phyloP scores from a whole-genome alignment of 35 echinoderm and acorn worm species.

The Diadema setosum region DNA sequence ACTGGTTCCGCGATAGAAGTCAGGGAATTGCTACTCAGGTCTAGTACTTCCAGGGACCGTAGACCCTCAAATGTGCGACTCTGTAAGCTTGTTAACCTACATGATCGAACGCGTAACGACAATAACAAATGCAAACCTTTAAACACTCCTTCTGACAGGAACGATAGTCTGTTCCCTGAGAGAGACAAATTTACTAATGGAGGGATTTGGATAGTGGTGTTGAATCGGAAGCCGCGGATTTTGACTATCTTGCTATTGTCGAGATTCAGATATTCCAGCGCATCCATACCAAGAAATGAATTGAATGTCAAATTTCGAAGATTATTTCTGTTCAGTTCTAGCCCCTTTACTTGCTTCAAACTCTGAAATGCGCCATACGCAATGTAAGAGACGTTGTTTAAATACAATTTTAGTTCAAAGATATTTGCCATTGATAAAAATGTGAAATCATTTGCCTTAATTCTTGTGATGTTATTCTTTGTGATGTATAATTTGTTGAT shows the following conservation, averaged over 20 bases:
- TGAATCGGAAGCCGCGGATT: neutral
- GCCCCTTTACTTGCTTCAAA: neutral
- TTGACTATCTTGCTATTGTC: neutral
- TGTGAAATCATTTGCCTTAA: neutral
- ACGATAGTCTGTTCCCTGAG: neutral
- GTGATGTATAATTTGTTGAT: neutral
- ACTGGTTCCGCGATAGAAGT: neutral
- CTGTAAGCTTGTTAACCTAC: neutral
- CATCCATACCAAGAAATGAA: neutral
- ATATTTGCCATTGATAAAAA: neutral
- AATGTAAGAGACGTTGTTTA: neutral
- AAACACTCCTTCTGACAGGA: neutral
- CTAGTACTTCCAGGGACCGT: neutral
- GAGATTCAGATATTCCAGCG: neutral
- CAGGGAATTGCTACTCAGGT: neutral
- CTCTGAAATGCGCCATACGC: neutral
- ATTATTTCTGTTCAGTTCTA: neutral
- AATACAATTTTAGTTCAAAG: neutral
- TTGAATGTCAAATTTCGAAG: neutral
- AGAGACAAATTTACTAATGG: neutral
- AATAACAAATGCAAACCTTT: neutral
- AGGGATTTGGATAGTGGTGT: neutral
- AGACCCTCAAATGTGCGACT: neutral
- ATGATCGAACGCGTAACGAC: neutral
- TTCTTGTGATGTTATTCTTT: neutral